These are phyloP conservation scores for Cyprinella venusta DNA, from an alignment of 2,797 vertebrate genomes.

Conservation along the genomic window DNA sequence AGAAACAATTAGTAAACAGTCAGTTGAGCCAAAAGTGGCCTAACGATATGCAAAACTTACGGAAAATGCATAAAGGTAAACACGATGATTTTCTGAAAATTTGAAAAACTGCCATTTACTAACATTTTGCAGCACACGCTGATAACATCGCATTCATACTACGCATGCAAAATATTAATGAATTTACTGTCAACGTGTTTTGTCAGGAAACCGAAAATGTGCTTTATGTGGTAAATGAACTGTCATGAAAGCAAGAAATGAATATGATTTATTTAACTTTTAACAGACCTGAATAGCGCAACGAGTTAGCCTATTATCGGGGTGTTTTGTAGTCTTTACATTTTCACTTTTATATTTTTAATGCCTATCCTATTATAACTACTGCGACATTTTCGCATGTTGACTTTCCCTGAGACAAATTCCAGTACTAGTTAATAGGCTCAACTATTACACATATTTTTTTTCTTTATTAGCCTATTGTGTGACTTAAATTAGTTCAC, in stretches of 20 bases:
- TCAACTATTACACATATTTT: background rate
- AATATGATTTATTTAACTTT: background rate
- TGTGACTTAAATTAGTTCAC: background rate
- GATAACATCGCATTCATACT: background rate
- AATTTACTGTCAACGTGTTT: background rate
- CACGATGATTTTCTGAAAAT: background rate
- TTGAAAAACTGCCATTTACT: background rate
- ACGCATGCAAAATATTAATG: background rate
- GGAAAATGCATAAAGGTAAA: background rate
- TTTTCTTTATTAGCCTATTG: background rate
- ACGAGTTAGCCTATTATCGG: background rate
- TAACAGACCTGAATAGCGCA: too few relatives aligned
- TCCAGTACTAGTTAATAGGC: background rate
- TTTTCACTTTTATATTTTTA: background rate
- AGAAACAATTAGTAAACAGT: conserved; percentile 20
- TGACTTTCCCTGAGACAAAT: background rate
- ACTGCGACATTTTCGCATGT: background rate
- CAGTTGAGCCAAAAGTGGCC: conserved; percentile 22
- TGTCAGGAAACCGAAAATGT: background rate
- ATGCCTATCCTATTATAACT: too few relatives aligned
- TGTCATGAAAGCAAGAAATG: background rate
- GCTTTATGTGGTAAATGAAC: background rate
- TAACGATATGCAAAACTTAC: background rate
- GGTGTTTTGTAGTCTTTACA: background rate
- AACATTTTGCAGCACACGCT: background rate